Percentiles rank a stretch among this genome's conserved stretches.
These are phyloP conservation scores for Virgularia gustaviana DNA, from an alignment of 92 coral and sea anemone genomes.

Conservation along the genomic window DNA sequence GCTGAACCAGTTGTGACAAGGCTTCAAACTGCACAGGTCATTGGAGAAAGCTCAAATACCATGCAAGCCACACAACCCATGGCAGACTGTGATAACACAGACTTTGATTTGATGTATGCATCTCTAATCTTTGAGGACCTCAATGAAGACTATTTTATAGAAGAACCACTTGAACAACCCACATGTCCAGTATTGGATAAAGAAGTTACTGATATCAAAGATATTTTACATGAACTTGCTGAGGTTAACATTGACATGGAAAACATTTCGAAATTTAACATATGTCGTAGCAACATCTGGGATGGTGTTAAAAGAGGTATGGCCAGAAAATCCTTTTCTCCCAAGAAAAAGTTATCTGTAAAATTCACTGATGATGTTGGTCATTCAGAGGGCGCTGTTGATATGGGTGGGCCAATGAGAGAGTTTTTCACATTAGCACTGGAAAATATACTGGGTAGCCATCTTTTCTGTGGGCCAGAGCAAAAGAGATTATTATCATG, in stretches of 20 bases:
- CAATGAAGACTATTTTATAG: background rate
- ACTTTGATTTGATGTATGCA: conserved; percentile 30
- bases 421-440: conserved; percentile 34
- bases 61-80: conserved; percentile 9
- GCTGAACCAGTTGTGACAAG: background rate
- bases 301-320: conserved; percentile 68
- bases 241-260: conserved; percentile 35
- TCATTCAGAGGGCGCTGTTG: conserved; percentile 40
- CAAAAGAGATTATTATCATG: conserved; percentile 50
- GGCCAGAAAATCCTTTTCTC: conserved; percentile 46
- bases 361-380: conserved; percentile 54
- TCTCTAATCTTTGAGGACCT: conserved; percentile 14
- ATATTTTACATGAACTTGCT: conserved; percentile 53
- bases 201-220: conserved; percentile 18
- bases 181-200: background rate
- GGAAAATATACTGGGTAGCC: conserved; percentile 23
- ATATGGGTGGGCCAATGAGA: conserved; percentile 47
- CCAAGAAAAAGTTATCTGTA: conserved; percentile 38
- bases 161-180: background rate
- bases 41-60: background rate
- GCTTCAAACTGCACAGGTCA: background rate
- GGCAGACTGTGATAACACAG: conserved; percentile 11
- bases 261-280: conserved; percentile 56
- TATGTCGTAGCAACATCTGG: conserved; percentile 63
- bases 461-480: conserved; percentile 42